Evolutionary conservation across 2,888 invertebrate genomes (phyloP).

Genomic region (Cryptocephalus primarius): DNA sequence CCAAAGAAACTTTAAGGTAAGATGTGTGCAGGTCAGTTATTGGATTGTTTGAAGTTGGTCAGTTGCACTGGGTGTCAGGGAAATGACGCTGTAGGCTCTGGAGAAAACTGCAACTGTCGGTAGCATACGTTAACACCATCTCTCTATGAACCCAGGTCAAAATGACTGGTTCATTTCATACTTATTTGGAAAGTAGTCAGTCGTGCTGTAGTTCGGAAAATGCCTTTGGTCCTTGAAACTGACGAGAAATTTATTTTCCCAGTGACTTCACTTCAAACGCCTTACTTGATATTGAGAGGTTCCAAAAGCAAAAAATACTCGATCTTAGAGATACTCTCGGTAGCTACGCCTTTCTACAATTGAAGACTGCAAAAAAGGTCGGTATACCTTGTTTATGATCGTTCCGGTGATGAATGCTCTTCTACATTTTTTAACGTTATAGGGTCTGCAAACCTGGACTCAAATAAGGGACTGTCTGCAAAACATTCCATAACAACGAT

Average conservation of each 20-base stretch:
- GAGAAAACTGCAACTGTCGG: background rate
- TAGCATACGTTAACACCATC: background rate
- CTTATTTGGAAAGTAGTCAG: too few relatives aligned
- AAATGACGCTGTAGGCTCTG: too few relatives aligned
- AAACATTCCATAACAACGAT: slow-evolving; percentile 46
- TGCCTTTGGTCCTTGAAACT: background rate
- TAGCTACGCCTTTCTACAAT: slow-evolving; percentile 57
- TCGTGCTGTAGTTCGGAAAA: too few relatives aligned
- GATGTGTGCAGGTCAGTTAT: slow-evolving; percentile 16
- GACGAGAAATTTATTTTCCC: slow-evolving; percentile 21
- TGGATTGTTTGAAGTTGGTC: too few relatives aligned
- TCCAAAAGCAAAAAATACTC: slow-evolving; percentile 60
- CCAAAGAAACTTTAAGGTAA: slow-evolving; percentile 51
- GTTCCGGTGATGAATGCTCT: background rate
- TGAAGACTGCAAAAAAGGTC: slow-evolving; percentile 67
- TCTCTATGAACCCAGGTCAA: too few relatives aligned
- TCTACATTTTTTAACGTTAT: slow-evolving; percentile 22
- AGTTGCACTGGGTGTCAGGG: background rate
- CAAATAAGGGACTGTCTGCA: slow-evolving; percentile 65
- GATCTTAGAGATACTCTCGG: slow-evolving; percentile 62
- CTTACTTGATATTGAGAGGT: slow-evolving; percentile 55
- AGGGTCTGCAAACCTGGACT: slow-evolving; percentile 68
- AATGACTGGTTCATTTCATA: too few relatives aligned
- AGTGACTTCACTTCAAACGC: slow-evolving; percentile 62
- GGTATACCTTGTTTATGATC: slow-evolving; percentile 2